Percentiles rank a stretch among this genome's conserved stretches.
Conservation (phyloP, 2,797 vertebrate species). For the Oreortyx pictus region DNA sequence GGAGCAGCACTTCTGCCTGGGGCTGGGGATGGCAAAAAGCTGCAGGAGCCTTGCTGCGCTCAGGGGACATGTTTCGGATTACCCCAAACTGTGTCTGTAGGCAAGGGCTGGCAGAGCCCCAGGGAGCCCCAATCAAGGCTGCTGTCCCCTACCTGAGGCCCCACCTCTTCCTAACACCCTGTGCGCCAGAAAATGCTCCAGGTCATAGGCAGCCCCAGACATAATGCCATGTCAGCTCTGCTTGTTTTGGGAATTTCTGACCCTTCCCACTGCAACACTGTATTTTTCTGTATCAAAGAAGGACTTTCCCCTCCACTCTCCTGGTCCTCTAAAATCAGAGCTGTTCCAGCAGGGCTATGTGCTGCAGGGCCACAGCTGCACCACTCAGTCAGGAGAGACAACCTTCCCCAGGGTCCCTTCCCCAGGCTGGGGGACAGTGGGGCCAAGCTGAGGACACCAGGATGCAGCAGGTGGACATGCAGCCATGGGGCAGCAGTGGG, state of each 20-base stretch:
- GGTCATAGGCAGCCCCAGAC: not conserved
- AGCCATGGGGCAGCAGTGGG: too few relatives aligned
- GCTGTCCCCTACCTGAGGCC: not conserved
- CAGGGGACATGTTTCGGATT: not conserved
- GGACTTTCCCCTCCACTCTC: not conserved
- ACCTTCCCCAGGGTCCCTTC: not conserved
- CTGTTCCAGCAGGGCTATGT: too few relatives aligned
- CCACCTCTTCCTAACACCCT: not conserved
- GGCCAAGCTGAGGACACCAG: not conserved
- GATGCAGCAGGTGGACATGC: too few relatives aligned
- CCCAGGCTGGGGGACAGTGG: not conserved
- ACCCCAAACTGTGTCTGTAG: not conserved
- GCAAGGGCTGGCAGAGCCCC: not conserved
- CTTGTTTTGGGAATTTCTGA: not conserved
- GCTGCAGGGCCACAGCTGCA: too few relatives aligned
- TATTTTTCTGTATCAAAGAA: not conserved
- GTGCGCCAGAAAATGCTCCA: accelerated
- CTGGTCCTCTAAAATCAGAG: not conserved
- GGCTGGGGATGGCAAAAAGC: not conserved
- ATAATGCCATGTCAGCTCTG: not conserved
- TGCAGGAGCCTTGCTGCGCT: not conserved
- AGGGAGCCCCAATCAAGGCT: not conserved
- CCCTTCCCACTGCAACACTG: not conserved
- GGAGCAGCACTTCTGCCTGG: not conserved
- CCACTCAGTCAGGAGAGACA: not conserved